These are phyloP conservation scores for Amphimedon queenslandica DNA, from an alignment of 37 sponge, comb jelly and placozoan species.

Conservation along the genomic window DNA sequence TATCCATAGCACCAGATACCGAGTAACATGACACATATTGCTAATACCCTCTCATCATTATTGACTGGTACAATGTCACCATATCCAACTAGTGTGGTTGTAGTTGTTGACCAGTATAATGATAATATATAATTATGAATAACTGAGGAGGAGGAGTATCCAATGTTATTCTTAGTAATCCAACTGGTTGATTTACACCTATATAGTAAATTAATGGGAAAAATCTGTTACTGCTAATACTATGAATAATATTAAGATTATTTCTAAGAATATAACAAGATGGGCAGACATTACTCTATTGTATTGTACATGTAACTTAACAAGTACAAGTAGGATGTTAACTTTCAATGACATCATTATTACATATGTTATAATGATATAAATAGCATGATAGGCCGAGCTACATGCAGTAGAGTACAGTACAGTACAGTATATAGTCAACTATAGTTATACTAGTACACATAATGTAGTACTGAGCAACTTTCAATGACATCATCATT, in stretches of 20 bases:
- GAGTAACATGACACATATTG: conserved; percentile 45
- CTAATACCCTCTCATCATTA: conserved; percentile 46
- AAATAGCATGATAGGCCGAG: too few relatives aligned
- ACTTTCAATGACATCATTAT: not conserved
- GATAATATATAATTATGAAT: conserved; percentile 72
- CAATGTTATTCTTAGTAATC: conserved; percentile 38
- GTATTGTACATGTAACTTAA: too few relatives aligned
- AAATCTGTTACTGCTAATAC: too few relatives aligned
- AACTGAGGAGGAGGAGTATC: conserved; percentile 20
- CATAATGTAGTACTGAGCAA: too few relatives aligned
- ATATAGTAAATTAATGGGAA: not conserved
- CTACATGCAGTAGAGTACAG: too few relatives aligned
- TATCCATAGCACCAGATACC: conserved; percentile 78
- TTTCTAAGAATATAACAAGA: too few relatives aligned
- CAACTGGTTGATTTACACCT: conserved; percentile 55
- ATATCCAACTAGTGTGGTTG: conserved; percentile 77
- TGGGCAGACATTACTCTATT: too few relatives aligned
- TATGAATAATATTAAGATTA: too few relatives aligned
- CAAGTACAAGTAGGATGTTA: not conserved
- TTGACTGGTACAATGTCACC: conserved; percentile 74
- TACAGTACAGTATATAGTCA: too few relatives aligned
- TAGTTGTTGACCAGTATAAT: conserved; percentile 73
- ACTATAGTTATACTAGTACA: too few relatives aligned
- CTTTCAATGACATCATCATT: too few relatives aligned
- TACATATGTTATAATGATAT: conserved; percentile 1